Conservation (phyloP, 2,797 vertebrate species). For the Denticeps clupeoides region DNA sequence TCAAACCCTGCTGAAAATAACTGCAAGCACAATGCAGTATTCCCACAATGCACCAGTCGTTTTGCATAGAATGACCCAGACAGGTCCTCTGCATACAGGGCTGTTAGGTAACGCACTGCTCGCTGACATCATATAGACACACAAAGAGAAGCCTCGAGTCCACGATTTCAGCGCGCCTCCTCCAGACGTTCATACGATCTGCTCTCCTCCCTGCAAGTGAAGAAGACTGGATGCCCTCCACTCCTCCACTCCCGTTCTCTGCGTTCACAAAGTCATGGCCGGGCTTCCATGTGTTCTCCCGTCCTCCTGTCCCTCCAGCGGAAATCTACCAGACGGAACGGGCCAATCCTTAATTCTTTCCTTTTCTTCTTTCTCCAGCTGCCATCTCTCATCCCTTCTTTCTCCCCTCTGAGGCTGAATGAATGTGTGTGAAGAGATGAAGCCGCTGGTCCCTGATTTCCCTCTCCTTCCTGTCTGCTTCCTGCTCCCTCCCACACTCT, state of each 20-base stretch:
- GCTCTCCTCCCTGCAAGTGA: constrained; percentile 46
- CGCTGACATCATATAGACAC: too few species aligned
- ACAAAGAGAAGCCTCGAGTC: constrained; percentile 2
- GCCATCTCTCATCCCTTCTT: constrained; percentile 43
- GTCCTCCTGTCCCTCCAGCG: constrained; percentile 25
- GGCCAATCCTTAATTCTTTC: constrained; percentile 57
- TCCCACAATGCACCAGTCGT: constrained; percentile 49
- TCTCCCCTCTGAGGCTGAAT: constrained; percentile 45
- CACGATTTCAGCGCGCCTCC: too few species aligned
- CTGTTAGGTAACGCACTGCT: constrained; percentile 22
- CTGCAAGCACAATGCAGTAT: constrained; percentile 24
- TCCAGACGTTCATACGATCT: too few species aligned
- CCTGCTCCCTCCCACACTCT: constrained; percentile 48
- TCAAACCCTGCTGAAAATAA: too few species aligned
- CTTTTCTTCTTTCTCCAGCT: constrained; percentile 48
- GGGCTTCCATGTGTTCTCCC: constrained; percentile 39
- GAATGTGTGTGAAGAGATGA: constrained; percentile 13
- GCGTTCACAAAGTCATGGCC: constrained; percentile 58
- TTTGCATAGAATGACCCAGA: constrained; percentile 61
- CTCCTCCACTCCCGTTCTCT: constrained; percentile 39
- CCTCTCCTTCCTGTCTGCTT: constrained; percentile 34
- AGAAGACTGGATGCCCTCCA: constrained; percentile 32
- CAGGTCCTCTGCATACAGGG: constrained; percentile 41
- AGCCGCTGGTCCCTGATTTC: constrained; percentile 27
- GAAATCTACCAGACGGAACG: constrained; percentile 45